Evolutionary conservation across 2,797 vertebrate species (phyloP).

Genomic region (Pseudotriccus pelzelni): DNA sequence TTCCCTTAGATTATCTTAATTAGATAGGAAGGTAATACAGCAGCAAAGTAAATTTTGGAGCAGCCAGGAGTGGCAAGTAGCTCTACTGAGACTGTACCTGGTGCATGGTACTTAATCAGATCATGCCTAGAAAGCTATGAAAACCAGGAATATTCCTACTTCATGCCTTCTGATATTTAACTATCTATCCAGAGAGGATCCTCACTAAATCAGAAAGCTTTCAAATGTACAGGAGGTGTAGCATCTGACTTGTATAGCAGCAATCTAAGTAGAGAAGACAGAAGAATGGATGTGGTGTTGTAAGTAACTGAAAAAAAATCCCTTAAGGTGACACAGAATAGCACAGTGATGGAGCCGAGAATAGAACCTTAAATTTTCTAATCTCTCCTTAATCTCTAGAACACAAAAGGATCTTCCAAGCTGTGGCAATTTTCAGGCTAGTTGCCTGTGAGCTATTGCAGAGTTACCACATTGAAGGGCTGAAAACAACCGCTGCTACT

Average conservation of each 20-base stretch:
- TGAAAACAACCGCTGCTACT: background rate
- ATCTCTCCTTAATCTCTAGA: background rate
- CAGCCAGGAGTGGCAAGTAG: background rate
- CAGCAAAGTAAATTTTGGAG: background rate
- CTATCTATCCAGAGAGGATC: background rate
- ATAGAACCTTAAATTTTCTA: background rate
- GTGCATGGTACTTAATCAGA: background rate
- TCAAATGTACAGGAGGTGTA: background rate
- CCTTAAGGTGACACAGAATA: background rate
- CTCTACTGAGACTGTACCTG: background rate
- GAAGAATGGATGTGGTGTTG: background rate
- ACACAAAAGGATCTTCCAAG: background rate
- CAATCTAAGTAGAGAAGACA: background rate
- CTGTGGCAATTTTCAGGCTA: background rate
- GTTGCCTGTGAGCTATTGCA: background rate
- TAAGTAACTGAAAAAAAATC: background rate
- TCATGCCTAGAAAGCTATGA: background rate
- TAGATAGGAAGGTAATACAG: background rate
- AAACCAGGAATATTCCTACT: background rate
- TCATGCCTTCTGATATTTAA: background rate
- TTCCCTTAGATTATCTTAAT: constrained; percentile 14
- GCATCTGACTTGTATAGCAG: background rate
- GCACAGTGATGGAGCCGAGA: background rate
- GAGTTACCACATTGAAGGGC: background rate
- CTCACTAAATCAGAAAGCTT: background rate